Base-by-base conservation (phyloP, 35 echinoderm and acorn worm species). In the Holothuria glaberrima region DNA sequence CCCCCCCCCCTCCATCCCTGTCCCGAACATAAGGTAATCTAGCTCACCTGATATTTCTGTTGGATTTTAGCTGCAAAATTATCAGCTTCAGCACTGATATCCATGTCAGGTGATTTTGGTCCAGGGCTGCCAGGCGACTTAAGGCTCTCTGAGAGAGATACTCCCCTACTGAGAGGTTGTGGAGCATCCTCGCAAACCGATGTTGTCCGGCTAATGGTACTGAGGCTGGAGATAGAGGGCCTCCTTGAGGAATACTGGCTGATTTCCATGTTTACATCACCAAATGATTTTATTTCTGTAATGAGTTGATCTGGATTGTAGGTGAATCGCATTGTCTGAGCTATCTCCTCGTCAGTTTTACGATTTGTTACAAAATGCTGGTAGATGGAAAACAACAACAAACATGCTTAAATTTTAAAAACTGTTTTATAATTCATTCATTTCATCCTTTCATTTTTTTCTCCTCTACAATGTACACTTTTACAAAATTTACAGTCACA, bases 361-460 rank as follows among this genome's bases (percentile, higher is more conserved):
- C 82, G 54, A 35, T 86, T 30, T n/a, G 82, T 62, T 20, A 86
- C 59, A 32, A 86, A 86, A 62, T 86, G 82, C 82, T 86, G 82
- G 18, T 6, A 58, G 56, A 62, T 22, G 59, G 28, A n/a, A 41
- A 7, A 41, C 2, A 41, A 41, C 7, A 41, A 41, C 2, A 41
- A 41, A 41, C 2, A 7, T 4, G 36, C 36, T 7, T 41, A 41
- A 41, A 41, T 41, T 2, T 41, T 41, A 41, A 41, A 7, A 7
- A 41, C 2, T 2, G 2, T 41, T 41, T 4, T 41, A 41, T 41
- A n/a, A n/a, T n/a, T n/a, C n/a, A n/a, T n/a, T n/a, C n/a, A n/a
- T n/a, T n/a, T n/a, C n/a, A n/a, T n/a, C n/a, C n/a, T n/a, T n/a
- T n/a, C n/a, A n/a, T n/a, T n/a, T n/a, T n/a, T n/a, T n/a, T n/a